Base-by-base conservation (phyloP, 2,113 vertebrate genomes). In the Heterocephalus glaber region DNA sequence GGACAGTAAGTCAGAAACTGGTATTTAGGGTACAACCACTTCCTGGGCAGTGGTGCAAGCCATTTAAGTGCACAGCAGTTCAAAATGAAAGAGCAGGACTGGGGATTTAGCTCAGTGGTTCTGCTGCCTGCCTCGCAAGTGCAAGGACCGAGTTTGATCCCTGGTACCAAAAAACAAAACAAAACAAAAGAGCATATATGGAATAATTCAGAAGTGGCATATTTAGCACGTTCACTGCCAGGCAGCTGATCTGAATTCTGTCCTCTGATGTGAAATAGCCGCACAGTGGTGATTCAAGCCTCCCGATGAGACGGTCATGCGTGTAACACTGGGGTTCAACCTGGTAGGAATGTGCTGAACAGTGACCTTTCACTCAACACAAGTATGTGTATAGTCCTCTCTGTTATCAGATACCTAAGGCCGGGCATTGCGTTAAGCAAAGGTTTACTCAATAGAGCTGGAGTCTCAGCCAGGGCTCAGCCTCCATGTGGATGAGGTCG, bases 261-360 rank as follows among this genome's bases (percentile, higher is more conserved):
- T 17, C 7, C 35, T 56, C 56, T n/a, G n/a, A 70, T 7, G 24
- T n/a, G 16, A 35, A 35, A 19, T 6, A 20, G 35, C 35, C 33
- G 38, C 17, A 5, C 3, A 3, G 68, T 13, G 2, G 66, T n/a
- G 35, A 35, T 13, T n/a, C 0, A 6, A 6, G 16, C 33, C 28
- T 30, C 14, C 65, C 5, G 2, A 65, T 13, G 66, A 35, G 66
- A n/a, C 35, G 13, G 65, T 16, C 65, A 66, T 5, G 5, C 33
- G 4, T 0, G 33, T 7, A n/a, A n/a, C 65, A 17, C 5, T 13
- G 33, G 0, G 12, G n/a, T 20, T 68, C 35, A n/a, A 20, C 17
- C 60, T 13, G 16, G 35, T 68, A 35, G 35, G 66, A 35, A 68
- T 17, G 17, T 5, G 8, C 19, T 70, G 22, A 12, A 12, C 24